Base-by-base conservation (phyloP, 2,888 invertebrate genomes). In the Xylocampa areola region DNA sequence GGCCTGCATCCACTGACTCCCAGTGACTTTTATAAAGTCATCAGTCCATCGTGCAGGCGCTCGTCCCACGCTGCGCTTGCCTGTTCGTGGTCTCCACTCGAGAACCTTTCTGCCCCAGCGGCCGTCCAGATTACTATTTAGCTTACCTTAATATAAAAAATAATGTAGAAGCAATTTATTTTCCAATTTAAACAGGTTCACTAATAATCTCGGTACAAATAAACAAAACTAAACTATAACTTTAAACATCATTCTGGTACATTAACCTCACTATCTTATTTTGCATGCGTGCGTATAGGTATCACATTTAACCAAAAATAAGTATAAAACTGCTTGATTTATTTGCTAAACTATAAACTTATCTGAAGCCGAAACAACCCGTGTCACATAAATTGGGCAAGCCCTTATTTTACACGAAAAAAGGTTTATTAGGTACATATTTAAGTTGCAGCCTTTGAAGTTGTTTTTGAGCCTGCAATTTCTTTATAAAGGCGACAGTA, bases 301-400 rank as follows among this genome's bases (percentile, higher is more conserved):
- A 39, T 14, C 40, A 33, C n/a, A 19, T 40, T 48, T 10, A 30
- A 7, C 19, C 25, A 5, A 43, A 32, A 54, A 50, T n/a, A 63
- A 25, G 0, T 14, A 19, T 6, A 49, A 27, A 62, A 62, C 36
- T 36, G 17, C 27, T n/a, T 17, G 37, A 58, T 62, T 69, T 61
- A 66, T 58, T 1, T 6, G 4, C n/a, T 6, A 25, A 14, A 10
- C 14, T 36, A 47, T 48, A 47, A 37, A 55, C 14, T 52, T 59
- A 32, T 53, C 49, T 47, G 1, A 29, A 39, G 7, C 27, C 11
- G 13, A 19, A 45, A n/a, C 36, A 23, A 51, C 37, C 35, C 40
- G 8, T 33, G 30, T 43, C 61, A 54, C 48, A 58, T 71, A 69
- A 69, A 66, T 67, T 58, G 57, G 27, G 21, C 23, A 14, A 16